Percentiles rank a stretch among this genome's conserved stretches.
Evolutionary conservation across 2,113 vertebrate genomes (phyloP).

Genomic region (Todiramphus chloris): DNA sequence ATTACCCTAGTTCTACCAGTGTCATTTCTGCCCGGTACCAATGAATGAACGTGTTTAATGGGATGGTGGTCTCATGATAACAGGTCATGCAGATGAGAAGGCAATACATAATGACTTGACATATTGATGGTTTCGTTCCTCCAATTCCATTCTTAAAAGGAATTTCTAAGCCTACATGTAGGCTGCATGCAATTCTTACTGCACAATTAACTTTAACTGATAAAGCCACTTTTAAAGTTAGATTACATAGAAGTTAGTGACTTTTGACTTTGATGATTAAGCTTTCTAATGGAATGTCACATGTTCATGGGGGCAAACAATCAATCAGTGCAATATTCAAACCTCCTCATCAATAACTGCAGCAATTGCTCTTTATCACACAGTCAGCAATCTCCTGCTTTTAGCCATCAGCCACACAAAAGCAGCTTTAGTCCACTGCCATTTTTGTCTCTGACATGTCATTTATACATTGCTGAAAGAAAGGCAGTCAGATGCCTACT

Average conservation of each 20-base stretch:
- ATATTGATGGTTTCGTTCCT: background rate
- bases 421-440: background rate
- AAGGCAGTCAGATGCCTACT: background rate
- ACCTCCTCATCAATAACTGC: background rate
- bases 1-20: background rate
- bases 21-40: background rate
- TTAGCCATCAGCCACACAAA: background rate
- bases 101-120: background rate
- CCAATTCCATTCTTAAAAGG: background rate
- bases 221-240: background rate
- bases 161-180: background rate
- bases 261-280: conserved; percentile 24
- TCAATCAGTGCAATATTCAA: conserved; percentile 31
- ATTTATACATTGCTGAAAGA: background rate
- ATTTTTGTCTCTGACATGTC: background rate
- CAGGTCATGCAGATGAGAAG: background rate
- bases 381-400: background rate
- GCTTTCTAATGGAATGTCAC: background rate
- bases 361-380: background rate
- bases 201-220: background rate
- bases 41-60: background rate
- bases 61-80: background rate
- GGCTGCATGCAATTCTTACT: background rate
- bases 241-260: background rate
- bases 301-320: background rate